Base-by-base conservation (phyloP, 2,113 vertebrate species). In the Tetraodon nigroviridis region DNA sequence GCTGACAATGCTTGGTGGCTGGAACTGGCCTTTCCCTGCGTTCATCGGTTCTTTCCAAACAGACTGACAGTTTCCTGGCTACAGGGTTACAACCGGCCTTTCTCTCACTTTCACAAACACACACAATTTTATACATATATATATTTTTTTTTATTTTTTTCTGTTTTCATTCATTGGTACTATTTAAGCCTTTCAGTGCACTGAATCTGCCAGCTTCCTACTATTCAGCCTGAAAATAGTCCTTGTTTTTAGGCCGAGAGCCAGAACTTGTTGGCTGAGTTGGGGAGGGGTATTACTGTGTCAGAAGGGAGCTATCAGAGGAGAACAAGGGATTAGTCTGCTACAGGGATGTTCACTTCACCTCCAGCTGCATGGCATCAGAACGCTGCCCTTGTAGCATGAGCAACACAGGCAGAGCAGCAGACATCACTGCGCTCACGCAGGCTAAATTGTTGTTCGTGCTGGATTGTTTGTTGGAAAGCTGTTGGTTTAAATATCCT, bases 221-320 rank as follows among this genome's bases (percentile, higher is more conserved):
- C 88, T 88, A 91, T 94, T 93, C 89, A 92, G 69, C 81, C 90
- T 93, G 91, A 92, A 96, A 96, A 96, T 95, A 96, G 92, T 90
- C 77, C 80, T 82, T 71, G 87, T 90, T 91, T 91, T 90, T 89
- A 86, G 92, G 90, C 90, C 64, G 63, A 74, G 90, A 91, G 89
- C 91, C 89, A 86, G 89, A 82, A 74, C 92, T 92, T 88, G 85
- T 91, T 91, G 87, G 81, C 83, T 76, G 84, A 84, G 79, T 74
- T 65, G 68, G 64, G 78, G 79, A 86, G 79, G 86, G 79, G 87
- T 84, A 84, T 78, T 80, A 81, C 77, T 54, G 67, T 68, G 85
- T 81, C 81, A 76, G 81, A 79, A 86, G 83, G 79, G 82, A 82
- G 66, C 71, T 78, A 79, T 84, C 83, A 83, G 76, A 78, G 64